These are phyloP conservation scores for Virgularia gustaviana DNA, from an alignment of 92 coral and sea anemone genomes.

Conservation along the genomic window DNA sequence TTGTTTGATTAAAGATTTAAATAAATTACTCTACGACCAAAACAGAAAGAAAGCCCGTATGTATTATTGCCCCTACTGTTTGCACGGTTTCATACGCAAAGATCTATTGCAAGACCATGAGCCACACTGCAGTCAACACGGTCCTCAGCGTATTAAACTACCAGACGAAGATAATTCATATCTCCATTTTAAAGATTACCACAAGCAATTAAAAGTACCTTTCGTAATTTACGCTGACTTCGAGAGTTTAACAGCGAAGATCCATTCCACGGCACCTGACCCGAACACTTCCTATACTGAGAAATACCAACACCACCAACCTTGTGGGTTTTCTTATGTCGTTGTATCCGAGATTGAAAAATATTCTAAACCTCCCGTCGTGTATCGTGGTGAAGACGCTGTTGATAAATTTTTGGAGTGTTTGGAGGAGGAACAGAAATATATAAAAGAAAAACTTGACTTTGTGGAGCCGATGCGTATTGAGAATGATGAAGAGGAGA, in stretches of 20 bases:
- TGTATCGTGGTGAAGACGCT: conserved; percentile 32
- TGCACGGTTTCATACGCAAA: conserved; percentile 28
- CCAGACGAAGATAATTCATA: conserved; percentile 16
- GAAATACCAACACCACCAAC: conserved; percentile 30
- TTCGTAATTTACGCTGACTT: neutral
- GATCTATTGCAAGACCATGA: conserved; percentile 24
- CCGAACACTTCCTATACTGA: conserved; percentile 8
- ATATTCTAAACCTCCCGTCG: conserved; percentile 24
- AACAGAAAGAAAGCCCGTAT: conserved; percentile 15
- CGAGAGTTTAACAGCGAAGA: too few species aligned
- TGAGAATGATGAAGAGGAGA: conserved; percentile 19
- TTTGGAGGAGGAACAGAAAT: conserved; percentile 4
- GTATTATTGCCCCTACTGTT: too few species aligned
- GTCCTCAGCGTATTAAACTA: conserved; percentile 26
- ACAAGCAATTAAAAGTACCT: neutral
- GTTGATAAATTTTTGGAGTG: conserved; percentile 30
- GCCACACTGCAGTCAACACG: conserved; percentile 19
- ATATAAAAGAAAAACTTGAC: conserved; percentile 19
- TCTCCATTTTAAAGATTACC: conserved; percentile 18
- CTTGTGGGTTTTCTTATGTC: conserved; percentile 30
- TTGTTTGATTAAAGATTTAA: too few species aligned
- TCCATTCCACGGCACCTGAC: neutral
- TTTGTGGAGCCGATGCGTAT: conserved; percentile 39
- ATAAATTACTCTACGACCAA: conserved; percentile 19
- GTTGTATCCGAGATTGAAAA: neutral